These are phyloP conservation scores for Thymelicus sylvestris DNA, from an alignment of 2,888 invertebrate species.

Conservation along the genomic window DNA sequence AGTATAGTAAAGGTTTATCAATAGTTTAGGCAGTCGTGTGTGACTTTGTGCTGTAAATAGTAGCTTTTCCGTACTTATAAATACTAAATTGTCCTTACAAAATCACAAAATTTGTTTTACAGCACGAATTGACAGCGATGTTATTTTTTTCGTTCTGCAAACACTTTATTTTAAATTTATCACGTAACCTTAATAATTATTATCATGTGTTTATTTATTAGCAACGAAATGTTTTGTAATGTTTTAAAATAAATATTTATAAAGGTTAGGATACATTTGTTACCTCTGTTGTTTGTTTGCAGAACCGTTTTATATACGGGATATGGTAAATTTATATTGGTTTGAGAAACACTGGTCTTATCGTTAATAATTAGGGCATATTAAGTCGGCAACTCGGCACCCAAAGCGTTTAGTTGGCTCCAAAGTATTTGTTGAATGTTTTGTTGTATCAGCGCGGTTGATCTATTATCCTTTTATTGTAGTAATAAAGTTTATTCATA, in stretches of 20 bases:
- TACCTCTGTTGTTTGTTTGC: constrained; percentile 35
- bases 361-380: constrained; percentile 66
- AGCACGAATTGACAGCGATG: constrained; percentile 26
- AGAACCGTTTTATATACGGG: constrained; percentile 37
- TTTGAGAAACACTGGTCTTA: constrained; percentile 83
- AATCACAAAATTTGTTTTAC: constrained; percentile 27
- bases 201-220: constrained; percentile 32
- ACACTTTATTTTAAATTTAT: constrained; percentile 28
- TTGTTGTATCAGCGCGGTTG: constrained; percentile 75
- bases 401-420: constrained; percentile 80
- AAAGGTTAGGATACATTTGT: not conserved
- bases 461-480: constrained; percentile 79
- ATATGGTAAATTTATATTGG: constrained; percentile 41
- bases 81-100: constrained; percentile 17
- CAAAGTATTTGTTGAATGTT: constrained; percentile 83
- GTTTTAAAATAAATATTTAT: constrained; percentile 16
- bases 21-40: constrained; percentile 46
- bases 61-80: constrained; percentile 28
- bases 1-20: constrained; percentile 56
- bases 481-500: constrained; percentile 84
- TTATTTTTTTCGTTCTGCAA: constrained; percentile 36
- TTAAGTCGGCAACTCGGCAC: constrained; percentile 78
- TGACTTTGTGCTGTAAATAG: constrained; percentile 54
- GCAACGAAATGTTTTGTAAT: constrained; percentile 39
- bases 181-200: constrained; percentile 17